phyloP scores from a whole-genome alignment of 2,888 invertebrate genomes.

The Emesis russula region DNA sequence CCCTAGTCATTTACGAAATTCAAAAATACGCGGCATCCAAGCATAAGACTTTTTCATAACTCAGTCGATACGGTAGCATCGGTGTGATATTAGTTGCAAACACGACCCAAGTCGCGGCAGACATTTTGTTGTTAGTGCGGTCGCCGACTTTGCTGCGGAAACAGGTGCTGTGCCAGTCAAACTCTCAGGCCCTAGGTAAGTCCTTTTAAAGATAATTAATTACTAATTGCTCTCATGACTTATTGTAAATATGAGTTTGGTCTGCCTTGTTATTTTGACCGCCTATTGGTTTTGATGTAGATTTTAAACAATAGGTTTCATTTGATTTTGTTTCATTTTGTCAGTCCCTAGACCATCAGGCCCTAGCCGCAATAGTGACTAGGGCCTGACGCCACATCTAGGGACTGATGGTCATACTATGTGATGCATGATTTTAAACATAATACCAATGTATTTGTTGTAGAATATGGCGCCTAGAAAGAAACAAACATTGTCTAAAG shows the following conservation, averaged over 20 bases:
- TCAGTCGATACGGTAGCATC: constrained; percentile 41
- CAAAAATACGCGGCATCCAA: constrained; percentile 22
- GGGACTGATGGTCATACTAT: constrained; percentile 54
- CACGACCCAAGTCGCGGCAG: constrained; percentile 23
- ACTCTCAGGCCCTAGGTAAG: constrained; percentile 24
- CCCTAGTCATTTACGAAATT: neutral
- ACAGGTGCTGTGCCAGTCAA: constrained; percentile 28
- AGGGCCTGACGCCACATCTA: neutral
- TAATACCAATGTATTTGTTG: constrained; percentile 52
- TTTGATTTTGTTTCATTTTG: neutral
- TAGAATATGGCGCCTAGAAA: constrained; percentile 63
- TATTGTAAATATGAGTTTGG: constrained; percentile 35
- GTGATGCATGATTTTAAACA: constrained; percentile 54
- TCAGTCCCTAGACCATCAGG: constrained; percentile 49
- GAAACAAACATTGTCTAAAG: constrained; percentile 39
- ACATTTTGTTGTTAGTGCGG: constrained; percentile 43
- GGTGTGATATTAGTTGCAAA: constrained; percentile 45
- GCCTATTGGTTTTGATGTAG: constrained; percentile 41
- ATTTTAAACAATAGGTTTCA: neutral
- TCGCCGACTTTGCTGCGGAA: constrained; percentile 23
- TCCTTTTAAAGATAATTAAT: constrained; percentile 25
- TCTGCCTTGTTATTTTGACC: constrained; percentile 55
- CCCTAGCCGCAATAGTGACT: neutral
- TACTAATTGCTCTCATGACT: constrained; percentile 71
- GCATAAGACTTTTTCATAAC: constrained; percentile 29